Base-by-base conservation (phyloP, 2,888 invertebrate species). In the Aspidiotus destructor region DNA sequence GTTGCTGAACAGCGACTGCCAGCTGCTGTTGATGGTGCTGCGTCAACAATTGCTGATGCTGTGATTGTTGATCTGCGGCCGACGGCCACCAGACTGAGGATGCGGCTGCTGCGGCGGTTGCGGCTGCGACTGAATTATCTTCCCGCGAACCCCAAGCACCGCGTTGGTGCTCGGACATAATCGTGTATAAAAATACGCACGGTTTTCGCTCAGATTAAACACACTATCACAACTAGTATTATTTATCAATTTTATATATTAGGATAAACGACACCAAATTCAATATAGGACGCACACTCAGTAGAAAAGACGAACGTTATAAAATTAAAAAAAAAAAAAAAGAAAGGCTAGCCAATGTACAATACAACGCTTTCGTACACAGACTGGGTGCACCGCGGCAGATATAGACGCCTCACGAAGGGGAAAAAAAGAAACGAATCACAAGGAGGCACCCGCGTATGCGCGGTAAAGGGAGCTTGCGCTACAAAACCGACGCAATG, bases 71-170 rank as follows among this genome's bases (percentile, higher is more conserved):
- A 70, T 73, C 71, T 72, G 74, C 71, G 69, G 74, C 71, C 55
- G 67, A 80, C 74, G 79, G 81, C 73, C 81, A 78, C 73, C 81
- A 81, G 75, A 80, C 79, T 73, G 81, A 70, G 60, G 70, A 70
- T 70, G 71, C 70, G 57, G 71, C 70, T 53, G 71, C 69, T 13
- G 62, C 69, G 54, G 62, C 61, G 60, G 70, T 72, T 71, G 72
- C 70, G 60, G 63, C 68, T 63, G 63, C 62, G 42, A 62, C 62
- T 48, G 69, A 69, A 44, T 17, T 28, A 62, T 69, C 69, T 54
- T 69, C 69, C 57, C 69, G 69, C 69, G 69, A 42, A 62, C 69
- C 69, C 69, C 69, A 69, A 61, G 69, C 69, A 62, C 62, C 61
- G 55, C 69, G 69, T 62, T 69, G 69, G 62, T 69, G 69, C 62